Conservation (phyloP, 1,140 invertebrate species). For the Zophobas morio region DNA sequence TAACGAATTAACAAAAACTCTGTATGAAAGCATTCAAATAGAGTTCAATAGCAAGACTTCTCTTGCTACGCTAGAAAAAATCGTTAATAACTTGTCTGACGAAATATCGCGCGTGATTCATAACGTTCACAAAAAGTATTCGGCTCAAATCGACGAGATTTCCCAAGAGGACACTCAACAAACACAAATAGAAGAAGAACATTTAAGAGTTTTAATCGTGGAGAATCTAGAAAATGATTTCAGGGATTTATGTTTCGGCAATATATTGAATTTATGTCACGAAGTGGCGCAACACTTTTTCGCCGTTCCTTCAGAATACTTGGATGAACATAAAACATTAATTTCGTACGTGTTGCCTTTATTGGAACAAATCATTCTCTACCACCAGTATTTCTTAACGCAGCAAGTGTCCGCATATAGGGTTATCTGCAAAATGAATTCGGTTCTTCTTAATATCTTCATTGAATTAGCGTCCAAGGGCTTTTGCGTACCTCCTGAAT, state of each 20-base stretch:
- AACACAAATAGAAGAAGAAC: constrained; percentile 73
- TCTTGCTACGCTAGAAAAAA: constrained; percentile 57
- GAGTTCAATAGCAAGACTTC: constrained; percentile 59
- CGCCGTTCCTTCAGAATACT: constrained; percentile 16
- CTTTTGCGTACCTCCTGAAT: constrained; percentile 92
- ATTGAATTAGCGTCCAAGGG: constrained; percentile 90
- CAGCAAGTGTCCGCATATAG: constrained; percentile 83
- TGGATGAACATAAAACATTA: constrained; percentile 50
- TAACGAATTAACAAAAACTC: constrained; percentile 38
- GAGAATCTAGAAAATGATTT: constrained; percentile 74
- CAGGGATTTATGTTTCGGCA: constrained; percentile 70
- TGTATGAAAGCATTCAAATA: constrained; percentile 49
- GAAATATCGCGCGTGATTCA: constrained; percentile 77
- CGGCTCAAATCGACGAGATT: constrained; percentile 33
- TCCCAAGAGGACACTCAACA: constrained; percentile 66
- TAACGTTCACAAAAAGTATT: constrained; percentile 78
- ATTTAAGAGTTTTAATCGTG: constrained; percentile 75
- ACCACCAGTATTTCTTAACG: constrained; percentile 85
- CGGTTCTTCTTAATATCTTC: constrained; percentile 88
- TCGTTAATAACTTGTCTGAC: constrained; percentile 73
- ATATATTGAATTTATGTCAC: constrained; percentile 61
- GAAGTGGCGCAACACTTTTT: constrained; percentile 51
- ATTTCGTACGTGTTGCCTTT: constrained; percentile 73
- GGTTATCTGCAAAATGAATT: constrained; percentile 86
- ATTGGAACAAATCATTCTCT: constrained; percentile 82